Evolutionary conservation across 2,113 vertebrate species (phyloP).

Genomic region (Ictalurus punctatus): DNA sequence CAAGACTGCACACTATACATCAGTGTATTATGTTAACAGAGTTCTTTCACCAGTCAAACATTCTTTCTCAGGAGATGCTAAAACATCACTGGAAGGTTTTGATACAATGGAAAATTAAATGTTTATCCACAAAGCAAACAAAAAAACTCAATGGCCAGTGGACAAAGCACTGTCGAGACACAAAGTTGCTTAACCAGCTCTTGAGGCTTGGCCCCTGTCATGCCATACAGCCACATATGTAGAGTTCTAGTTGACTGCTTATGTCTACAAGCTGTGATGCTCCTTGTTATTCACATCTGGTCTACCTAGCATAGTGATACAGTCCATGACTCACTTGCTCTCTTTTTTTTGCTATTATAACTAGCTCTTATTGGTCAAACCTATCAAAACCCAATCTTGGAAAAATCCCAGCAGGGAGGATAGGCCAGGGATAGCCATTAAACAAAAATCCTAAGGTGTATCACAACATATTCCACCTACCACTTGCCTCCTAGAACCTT

Average conservation of each 20-base stretch:
- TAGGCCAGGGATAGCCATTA: background rate
- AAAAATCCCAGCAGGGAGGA: background rate
- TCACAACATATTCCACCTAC: background rate
- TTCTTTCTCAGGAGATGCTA: conserved; percentile 21
- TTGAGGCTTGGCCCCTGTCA: conserved; percentile 15
- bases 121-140: conserved; percentile 66
- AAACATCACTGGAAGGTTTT: background rate
- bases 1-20: background rate
- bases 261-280: conserved; percentile 13
- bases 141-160: conserved; percentile 49
- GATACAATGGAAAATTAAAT: conserved; percentile 38
- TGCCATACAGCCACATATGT: background rate
- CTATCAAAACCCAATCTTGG: background rate
- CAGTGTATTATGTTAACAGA: background rate
- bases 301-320: background rate
- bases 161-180: conserved; percentile 36
- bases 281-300: conserved; percentile 19
- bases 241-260: conserved; percentile 16
- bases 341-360: background rate
- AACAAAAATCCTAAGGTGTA: background rate
- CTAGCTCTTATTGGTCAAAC: background rate
- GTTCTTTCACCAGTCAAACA: background rate
- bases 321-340: background rate
- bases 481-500: too few relatives aligned
- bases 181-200: conserved; percentile 32